A percentile compares a stretch with the other conserved stretches of the same genome.
Evolutionary conservation across 2,888 invertebrate species (phyloP).

Genomic region (Limnephilus rhombicus): DNA sequence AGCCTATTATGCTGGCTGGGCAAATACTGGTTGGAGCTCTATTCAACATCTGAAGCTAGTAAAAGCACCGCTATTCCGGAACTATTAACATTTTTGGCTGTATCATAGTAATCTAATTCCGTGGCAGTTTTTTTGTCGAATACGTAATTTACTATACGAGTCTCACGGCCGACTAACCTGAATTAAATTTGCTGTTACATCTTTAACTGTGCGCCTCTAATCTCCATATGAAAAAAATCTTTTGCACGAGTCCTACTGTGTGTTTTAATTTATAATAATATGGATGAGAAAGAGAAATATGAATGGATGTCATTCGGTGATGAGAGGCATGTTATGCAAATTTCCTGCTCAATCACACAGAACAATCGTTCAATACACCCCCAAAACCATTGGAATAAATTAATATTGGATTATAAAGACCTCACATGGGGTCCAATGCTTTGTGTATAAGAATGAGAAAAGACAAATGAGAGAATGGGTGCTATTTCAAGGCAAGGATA

Average conservation of each 20-base stretch:
- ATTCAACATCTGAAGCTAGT: slow-evolving; percentile 15
- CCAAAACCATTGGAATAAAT: not conserved
- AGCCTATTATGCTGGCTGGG: not conserved
- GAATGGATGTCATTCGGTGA: not conserved
- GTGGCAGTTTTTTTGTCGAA: slow-evolving; percentile 35
- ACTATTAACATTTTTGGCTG: slow-evolving; percentile 40
- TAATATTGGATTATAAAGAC: not conserved
- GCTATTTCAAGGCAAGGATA: not conserved
- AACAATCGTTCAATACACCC: not conserved
- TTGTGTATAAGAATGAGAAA: not conserved
- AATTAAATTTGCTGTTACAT: not conserved
- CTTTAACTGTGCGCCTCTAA: not conserved
- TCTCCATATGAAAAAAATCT: not conserved
- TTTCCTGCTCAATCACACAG: not conserved
- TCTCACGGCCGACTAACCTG: slow-evolving; percentile 47
- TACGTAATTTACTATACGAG: slow-evolving; percentile 34
- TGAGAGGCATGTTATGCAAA: not conserved
- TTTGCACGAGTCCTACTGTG: not conserved
- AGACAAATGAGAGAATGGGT: not conserved
- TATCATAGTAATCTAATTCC: slow-evolving; percentile 38
- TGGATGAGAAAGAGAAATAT: not conserved
- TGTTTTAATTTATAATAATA: not conserved
- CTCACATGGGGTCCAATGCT: not conserved
- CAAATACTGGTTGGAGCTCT: not conserved
- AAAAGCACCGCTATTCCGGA: slow-evolving; percentile 35